These are phyloP conservation scores for Mactra quadrangularis DNA, from an alignment of 1,140 invertebrate genomes.

Conservation along the genomic window DNA sequence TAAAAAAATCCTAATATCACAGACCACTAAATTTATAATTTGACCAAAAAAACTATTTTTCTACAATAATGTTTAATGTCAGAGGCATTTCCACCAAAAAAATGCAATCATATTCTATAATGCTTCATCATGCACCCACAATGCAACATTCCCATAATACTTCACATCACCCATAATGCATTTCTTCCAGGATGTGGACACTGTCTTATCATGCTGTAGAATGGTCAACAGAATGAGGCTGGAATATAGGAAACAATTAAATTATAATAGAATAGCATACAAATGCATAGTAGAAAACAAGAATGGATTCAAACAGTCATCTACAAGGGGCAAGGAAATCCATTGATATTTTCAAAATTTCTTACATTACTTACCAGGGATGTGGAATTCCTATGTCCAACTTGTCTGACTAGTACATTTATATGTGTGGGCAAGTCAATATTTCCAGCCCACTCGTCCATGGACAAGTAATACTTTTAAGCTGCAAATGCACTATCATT, in stretches of 20 bases:
- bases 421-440: not conserved
- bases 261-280: no score
- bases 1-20: no score
- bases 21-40: no score
- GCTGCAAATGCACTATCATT: not conserved
- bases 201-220: slow-evolving; percentile 29
- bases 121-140: slow-evolving; percentile 7
- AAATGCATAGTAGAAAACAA: not conserved
- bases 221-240: slow-evolving; percentile 2
- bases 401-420: not conserved
- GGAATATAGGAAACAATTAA: not conserved
- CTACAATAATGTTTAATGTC: no score
- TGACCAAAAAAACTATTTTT: no score
- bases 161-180: not conserved
- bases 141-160: not conserved
- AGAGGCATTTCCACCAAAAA: no score
- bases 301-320: not conserved
- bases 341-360: not conserved
- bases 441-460: no score
- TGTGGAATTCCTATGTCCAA: no score
- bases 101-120: not conserved
- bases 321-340: not conserved
- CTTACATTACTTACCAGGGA: not conserved
- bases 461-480: not conserved
- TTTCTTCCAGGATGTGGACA: not conserved